Base-by-base conservation (phyloP, 1,140 invertebrate genomes). In the Drosophila funebris region DNA sequence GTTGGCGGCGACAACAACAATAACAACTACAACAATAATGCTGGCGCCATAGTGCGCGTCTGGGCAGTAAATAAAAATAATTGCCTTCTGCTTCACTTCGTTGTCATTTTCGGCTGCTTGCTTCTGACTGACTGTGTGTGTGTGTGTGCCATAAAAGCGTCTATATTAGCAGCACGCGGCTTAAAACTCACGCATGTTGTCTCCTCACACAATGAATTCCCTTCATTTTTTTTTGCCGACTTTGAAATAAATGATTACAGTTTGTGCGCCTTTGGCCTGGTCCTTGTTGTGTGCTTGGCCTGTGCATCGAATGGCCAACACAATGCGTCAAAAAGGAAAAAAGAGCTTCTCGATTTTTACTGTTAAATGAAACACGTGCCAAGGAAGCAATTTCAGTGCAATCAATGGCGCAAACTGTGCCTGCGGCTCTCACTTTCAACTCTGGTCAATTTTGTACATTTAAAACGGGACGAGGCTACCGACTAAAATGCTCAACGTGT, bases 11-110 rank as follows among this genome's bases (percentile, higher is more conserved):
- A 73, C 64, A 73, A 76, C 62, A 74, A 82, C 73, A 69, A 63
- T 68, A 82, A 73, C 75, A 83, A 77, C 56, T 73, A 78, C 73
- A 74, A 73, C 70, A 85, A 81, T 81, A 81, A 54, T 62, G 60
- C 52, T 88, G 83, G 83, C 83, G 83, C 83, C 83, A 88, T 88
- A 83, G 78, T 88, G 79, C 79, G 84, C 83, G 83, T 83, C 83
- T 88, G 76, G 73, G 83, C 84, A 88, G 83, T 88, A 88, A 88
- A 88, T 88, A 88, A 88, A 88, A 88, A 88, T 88, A 88, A 88
- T 88, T 88, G 83, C 83, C 83, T 89, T 88, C 83, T 87, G 83
- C 83, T 85, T 87, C 83, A 88, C 74, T 85, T 85, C 82, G 82
- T 75, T 67, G 78, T 85, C 82, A 68, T 75, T 87, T 70, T 85